Evolutionary conservation across 1,140 invertebrate genomes (phyloP).

Genomic region (Papilio dardanus): DNA sequence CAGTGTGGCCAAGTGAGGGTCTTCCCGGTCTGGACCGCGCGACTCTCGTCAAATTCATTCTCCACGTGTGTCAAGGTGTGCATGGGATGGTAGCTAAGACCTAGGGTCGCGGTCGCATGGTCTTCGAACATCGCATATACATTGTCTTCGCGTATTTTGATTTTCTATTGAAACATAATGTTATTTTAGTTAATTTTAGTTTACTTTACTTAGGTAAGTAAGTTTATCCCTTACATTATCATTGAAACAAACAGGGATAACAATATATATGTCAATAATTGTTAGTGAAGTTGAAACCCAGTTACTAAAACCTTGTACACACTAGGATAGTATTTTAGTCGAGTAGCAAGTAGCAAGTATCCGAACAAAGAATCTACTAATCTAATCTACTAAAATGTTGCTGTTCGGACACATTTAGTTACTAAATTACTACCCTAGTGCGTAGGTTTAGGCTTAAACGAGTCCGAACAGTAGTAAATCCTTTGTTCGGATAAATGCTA

Average conservation of each 20-base stretch:
- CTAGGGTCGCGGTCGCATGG: constrained; percentile 48
- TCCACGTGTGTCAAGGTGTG: constrained; percentile 58
- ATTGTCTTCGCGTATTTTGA: constrained; percentile 62
- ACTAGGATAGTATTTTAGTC: too few species aligned
- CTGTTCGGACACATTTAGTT: too few species aligned
- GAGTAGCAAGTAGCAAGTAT: too few species aligned
- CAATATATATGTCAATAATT: background rate
- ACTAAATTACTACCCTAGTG: too few species aligned
- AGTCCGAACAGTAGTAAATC: too few species aligned
- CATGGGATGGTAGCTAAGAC: constrained; percentile 58
- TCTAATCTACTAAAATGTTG: too few species aligned
- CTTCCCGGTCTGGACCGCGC: constrained; percentile 29
- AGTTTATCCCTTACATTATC: background rate
- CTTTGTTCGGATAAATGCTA: too few species aligned
- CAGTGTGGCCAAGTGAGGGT: background rate
- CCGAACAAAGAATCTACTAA: too few species aligned
- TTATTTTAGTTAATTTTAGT: background rate
- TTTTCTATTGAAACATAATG: constrained; percentile 46
- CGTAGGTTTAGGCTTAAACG: too few species aligned
- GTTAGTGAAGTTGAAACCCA: background rate
- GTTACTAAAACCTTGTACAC: too few species aligned
- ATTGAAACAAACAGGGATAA: background rate
- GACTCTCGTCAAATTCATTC: constrained; percentile 40
- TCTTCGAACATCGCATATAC: constrained; percentile 56
- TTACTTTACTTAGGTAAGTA: background rate